Conservation (phyloP, 2,888 invertebrate genomes). For the Gisinianus flammeolus region DNA sequence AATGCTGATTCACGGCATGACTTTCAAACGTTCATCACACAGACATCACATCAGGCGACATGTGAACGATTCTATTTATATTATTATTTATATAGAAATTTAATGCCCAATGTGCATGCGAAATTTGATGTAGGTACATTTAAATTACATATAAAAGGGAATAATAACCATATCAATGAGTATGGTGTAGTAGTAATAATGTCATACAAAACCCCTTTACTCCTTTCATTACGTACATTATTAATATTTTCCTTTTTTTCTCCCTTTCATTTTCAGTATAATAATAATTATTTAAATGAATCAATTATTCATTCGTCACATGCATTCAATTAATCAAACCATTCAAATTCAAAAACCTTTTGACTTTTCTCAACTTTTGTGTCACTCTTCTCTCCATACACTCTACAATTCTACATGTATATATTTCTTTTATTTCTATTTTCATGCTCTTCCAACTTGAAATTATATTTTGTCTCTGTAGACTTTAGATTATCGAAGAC, state of each 20-base stretch:
- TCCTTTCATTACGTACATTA: too few relatives aligned
- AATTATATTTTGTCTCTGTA: neutral
- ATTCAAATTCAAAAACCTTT: neutral
- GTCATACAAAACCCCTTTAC: neutral
- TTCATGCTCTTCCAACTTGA: neutral
- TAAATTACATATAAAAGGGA: neutral
- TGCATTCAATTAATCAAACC: slow-evolving; percentile 9
- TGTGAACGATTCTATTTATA: neutral
- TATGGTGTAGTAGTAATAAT: neutral
- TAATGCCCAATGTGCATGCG: neutral
- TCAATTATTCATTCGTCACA: slow-evolving; percentile 16
- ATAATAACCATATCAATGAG: neutral
- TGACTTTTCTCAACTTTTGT: slow-evolving; percentile 8
- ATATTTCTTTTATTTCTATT: neutral
- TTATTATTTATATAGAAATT: neutral
- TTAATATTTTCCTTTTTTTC: too few relatives aligned
- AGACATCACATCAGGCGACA: neutral
- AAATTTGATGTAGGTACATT: neutral
- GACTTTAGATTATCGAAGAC: neutral
- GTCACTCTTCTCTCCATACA: neutral
- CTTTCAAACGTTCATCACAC: slow-evolving; percentile 5
- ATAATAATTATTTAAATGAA: neutral
- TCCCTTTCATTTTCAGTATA: neutral
- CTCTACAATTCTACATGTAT: neutral
- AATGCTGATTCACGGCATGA: slow-evolving; percentile 11